Evolutionary conservation across 2,888 invertebrate species (phyloP), one percentile per base, ranked within the genome.

Genomic region (Ophion ellenae): DNA sequence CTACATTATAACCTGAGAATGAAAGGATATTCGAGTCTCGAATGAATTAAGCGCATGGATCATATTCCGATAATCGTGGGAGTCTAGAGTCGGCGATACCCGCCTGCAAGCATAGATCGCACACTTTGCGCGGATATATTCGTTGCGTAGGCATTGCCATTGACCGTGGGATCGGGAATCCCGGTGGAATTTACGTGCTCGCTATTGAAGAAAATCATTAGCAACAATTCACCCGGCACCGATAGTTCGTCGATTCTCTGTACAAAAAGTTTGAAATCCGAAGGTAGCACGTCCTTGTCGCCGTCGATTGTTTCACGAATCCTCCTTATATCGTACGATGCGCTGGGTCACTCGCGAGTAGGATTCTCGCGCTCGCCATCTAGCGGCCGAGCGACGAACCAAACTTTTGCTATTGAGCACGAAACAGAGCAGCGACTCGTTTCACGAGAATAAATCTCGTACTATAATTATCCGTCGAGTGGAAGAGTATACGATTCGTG

Each of bases 91-190:
- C 74, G n/a, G 32, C 24, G 2, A 14, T 63, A 36, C n/a, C 4
- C 11, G 47, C 28, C 10, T 20, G 9, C 57, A 71, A n/a, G n/a
- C 17, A 53, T 79, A 53, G 17, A 74, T 81, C 40, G 57, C 40
- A 9, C 40, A 53, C 20, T 74, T 67, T 81, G 53, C 47, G 59
- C 32, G 57, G 17, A 45, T 36, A 63, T 24, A 63, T 73, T 53
- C 40, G 36, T 66, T 75, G 79, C 83, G 78, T 74, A 78, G 80
- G 76, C 73, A 73, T 81, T 81, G 81, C 73, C 84, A 84, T 84
- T 81, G 84, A 81, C 81, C 84, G 73, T 77, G 81, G 76, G 81
- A 73, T 84, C 76, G 76, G 71, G 73, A 66, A 11, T 73, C 70
- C 70, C 75, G 20, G 59, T 53, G 28, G 57, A 40, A 74, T 81